Conservation (phyloP, 2,797 vertebrate genomes). For the Acipenser oxyrinchus region DNA sequence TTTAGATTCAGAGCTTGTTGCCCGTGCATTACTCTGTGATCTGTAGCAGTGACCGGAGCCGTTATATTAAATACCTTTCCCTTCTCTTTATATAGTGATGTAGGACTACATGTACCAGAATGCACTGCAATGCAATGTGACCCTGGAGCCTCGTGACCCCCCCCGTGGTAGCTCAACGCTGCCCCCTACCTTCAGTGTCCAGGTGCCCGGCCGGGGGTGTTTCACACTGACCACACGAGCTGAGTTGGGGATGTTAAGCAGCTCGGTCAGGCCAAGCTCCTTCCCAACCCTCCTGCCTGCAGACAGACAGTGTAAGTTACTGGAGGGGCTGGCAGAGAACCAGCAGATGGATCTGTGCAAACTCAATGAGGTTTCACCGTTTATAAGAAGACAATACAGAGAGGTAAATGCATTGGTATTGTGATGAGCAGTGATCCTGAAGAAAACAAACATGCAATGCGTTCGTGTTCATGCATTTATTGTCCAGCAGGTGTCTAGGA, state of each 20-base stretch:
- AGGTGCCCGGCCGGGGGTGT: conserved; percentile 71
- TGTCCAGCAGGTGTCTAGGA: no score
- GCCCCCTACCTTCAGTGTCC: conserved; percentile 75
- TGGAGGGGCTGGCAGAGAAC: not conserved
- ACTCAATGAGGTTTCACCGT: not conserved
- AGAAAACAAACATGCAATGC: not conserved
- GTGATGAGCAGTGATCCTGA: not conserved
- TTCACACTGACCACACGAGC: conserved; percentile 79
- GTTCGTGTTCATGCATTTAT: no score
- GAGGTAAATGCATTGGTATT: not conserved
- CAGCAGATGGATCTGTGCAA: no score
- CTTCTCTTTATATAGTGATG: no score
- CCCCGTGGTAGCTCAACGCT: not conserved
- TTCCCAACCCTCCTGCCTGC: conserved; percentile 68
- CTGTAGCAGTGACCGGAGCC: no score
- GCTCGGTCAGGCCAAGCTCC: conserved; percentile 71
- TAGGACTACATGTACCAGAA: no score
- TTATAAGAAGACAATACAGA: not conserved
- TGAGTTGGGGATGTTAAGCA: conserved; percentile 86
- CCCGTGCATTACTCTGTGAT: no score
- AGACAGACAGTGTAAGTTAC: not conserved
- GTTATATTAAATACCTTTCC: no score
- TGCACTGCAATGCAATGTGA: conserved; percentile 1
- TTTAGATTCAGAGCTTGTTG: no score
- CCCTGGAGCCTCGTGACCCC: not conserved